Evolutionary conservation across 2,888 invertebrate species (phyloP).

Genomic region (Drosophila infuscata): DNA sequence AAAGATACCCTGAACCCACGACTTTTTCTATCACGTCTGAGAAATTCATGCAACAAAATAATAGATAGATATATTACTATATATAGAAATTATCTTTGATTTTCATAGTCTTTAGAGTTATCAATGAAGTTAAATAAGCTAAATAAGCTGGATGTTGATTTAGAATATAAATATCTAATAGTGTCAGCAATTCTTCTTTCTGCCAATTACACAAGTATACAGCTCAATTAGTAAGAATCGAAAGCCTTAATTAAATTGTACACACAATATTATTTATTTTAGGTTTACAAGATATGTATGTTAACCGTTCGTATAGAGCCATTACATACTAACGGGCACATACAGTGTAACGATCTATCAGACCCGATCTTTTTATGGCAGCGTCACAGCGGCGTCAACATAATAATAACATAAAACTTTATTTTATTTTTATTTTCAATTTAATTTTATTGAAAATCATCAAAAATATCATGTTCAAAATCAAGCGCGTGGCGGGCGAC

Average conservation of each 20-base stretch:
- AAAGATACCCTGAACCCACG: background rate
- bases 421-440: conserved; percentile 83
- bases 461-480: conserved; percentile 61
- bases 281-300: background rate
- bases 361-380: conserved; percentile 49
- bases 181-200: background rate
- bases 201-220: background rate
- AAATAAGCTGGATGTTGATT: background rate
- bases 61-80: too few relatives aligned
- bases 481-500: conserved; percentile 65
- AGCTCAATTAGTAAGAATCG: background rate
- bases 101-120: background rate
- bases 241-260: conserved; percentile 15
- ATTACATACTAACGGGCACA: conserved; percentile 15
- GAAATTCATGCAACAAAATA: background rate
- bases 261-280: background rate
- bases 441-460: conserved; percentile 81
- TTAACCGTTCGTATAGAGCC: background rate
- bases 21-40: background rate
- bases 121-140: background rate
- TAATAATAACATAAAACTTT: conserved; percentile 78
- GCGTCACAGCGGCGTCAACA: conserved; percentile 67
- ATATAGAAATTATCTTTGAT: background rate
- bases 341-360: conserved; percentile 24
- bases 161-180: background rate